Conservation (phyloP, 2,888 invertebrate genomes). For the Lasius fuliginosus region DNA sequence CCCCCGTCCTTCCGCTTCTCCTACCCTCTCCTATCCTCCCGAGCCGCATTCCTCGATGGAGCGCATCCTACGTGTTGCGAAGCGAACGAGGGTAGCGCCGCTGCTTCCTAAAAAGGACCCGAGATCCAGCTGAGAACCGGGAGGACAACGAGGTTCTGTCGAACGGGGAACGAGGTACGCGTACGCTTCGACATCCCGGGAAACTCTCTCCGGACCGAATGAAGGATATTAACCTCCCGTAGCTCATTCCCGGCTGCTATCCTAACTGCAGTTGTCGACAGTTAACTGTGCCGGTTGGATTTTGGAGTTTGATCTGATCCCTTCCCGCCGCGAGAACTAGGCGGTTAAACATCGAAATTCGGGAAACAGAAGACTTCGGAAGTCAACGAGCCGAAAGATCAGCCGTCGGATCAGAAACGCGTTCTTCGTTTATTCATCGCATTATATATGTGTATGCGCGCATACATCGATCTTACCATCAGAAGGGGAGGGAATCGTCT, state of each 20-base stretch:
- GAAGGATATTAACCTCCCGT: slow-evolving; percentile 36
- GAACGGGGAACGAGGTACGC: slow-evolving; percentile 19
- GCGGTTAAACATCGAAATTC: slow-evolving; percentile 6
- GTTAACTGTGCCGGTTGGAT: slow-evolving; percentile 21
- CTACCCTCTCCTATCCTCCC: not conserved
- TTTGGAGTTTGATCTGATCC: not conserved
- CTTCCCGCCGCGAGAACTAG: not conserved
- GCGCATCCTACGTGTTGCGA: slow-evolving; percentile 38
- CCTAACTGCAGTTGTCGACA: slow-evolving; percentile 16
- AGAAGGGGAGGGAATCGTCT: not conserved
- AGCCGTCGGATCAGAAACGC: not conserved
- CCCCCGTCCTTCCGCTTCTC: slow-evolving; percentile 10
- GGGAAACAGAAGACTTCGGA: not conserved
- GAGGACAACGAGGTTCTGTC: slow-evolving; percentile 45
- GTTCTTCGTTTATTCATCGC: not conserved
- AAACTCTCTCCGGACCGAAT: slow-evolving; percentile 19
- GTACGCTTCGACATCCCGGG: slow-evolving; percentile 9
- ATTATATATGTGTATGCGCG: not conserved
- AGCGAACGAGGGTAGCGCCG: slow-evolving; percentile 25
- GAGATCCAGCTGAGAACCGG: slow-evolving; percentile 22
- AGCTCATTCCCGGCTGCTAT: slow-evolving; percentile 16
- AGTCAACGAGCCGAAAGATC: not conserved
- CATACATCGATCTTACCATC: not conserved
- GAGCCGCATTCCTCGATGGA: slow-evolving; percentile 47
- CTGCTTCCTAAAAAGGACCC: slow-evolving; percentile 32